Evolutionary conservation across 2,797 vertebrate species (phyloP).

Genomic region (Melopsittacus undulatus): DNA sequence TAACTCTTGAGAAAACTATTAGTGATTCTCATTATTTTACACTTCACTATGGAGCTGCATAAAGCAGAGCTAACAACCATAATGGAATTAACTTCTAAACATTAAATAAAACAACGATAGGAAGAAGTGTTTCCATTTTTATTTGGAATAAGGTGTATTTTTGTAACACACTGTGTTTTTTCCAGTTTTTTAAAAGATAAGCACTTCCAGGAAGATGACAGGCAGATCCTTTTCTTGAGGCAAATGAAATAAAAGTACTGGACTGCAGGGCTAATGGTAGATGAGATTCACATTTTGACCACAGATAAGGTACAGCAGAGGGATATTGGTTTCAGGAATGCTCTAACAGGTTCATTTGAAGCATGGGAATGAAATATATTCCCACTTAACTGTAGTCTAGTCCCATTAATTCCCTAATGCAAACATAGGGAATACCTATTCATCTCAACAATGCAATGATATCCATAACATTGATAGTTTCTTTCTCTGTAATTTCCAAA

Average conservation of each 20-base stretch:
- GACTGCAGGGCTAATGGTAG: neutral
- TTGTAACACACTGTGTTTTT: neutral
- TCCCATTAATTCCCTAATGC: neutral
- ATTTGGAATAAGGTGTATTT: neutral
- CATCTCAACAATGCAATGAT: neutral
- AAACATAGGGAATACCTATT: neutral
- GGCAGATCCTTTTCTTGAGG: neutral
- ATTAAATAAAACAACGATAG: neutral
- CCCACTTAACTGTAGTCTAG: neutral
- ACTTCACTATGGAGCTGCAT: neutral
- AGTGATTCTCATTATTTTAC: neutral
- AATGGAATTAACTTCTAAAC: neutral
- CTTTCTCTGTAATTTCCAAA: neutral
- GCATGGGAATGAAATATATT: neutral
- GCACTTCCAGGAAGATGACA: neutral
- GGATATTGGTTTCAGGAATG: neutral
- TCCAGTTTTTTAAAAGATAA: neutral
- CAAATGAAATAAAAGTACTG: neutral
- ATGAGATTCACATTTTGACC: neutral
- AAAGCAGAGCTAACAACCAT: neutral
- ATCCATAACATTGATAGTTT: neutral
- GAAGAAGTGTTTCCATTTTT: neutral
- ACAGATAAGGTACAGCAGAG: neutral
- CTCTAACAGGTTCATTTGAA: neutral
- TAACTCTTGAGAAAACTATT: constrained; percentile 21